phyloP scores from a whole-genome alignment of 1,140 invertebrate species.

The Colletes latitarsis region DNA sequence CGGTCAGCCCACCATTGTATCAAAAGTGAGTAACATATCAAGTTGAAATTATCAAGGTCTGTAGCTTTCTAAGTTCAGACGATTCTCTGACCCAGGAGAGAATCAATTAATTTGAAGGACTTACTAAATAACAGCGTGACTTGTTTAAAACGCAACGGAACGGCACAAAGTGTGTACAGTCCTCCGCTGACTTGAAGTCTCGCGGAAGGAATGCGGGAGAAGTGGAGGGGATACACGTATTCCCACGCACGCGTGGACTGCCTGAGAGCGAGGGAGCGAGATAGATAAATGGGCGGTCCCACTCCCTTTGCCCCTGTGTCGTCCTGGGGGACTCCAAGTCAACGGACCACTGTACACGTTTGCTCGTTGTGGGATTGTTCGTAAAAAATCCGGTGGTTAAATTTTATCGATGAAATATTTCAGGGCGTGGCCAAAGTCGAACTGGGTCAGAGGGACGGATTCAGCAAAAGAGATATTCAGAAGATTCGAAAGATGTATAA shows the following conservation, averaged over 20 bases:
- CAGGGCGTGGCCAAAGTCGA: conserved; percentile 52
- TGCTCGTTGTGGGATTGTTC: not conserved
- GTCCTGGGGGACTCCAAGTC: no score
- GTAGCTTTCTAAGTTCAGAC: not conserved
- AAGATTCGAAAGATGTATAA: conserved; percentile 90
- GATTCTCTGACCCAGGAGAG: not conserved
- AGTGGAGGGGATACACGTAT: no score
- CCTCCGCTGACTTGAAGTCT: no score
- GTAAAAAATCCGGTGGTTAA: conserved; percentile 21
- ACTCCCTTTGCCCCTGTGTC: no score
- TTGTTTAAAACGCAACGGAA: no score
- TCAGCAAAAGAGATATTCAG: conserved; percentile 87
- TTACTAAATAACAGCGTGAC: not conserved
- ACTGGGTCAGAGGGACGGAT: conserved; percentile 86
- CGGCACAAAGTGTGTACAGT: no score
- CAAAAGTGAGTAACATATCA: conserved; percentile 81
- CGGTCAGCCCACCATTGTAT: conserved; percentile 86
- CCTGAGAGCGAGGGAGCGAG: no score
- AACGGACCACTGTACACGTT: no score
- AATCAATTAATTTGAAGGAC: not conserved
- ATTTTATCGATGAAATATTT: conserved; percentile 64
- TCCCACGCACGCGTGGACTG: no score
- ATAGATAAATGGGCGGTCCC: no score
- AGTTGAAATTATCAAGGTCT: not conserved
- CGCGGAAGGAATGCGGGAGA: no score